Evolutionary conservation across 2,797 vertebrate genomes (phyloP).

Genomic region (Ispidina lecontei): DNA sequence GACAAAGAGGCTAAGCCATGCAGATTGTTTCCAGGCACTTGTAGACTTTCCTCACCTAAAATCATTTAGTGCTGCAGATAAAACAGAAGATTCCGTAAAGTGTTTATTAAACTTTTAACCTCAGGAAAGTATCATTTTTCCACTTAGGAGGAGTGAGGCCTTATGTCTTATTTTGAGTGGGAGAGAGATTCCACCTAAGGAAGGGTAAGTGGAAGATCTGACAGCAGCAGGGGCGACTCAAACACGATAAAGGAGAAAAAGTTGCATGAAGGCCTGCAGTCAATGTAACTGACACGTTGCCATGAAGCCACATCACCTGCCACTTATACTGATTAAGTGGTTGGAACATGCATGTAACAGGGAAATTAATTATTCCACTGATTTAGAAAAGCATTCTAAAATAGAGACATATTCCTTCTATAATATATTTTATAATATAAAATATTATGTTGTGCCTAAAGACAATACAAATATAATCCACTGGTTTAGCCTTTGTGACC

Average conservation of each 20-base stretch:
- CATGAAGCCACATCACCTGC: not conserved
- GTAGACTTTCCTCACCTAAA: not conserved
- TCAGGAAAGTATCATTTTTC: not conserved
- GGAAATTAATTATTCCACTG: not conserved
- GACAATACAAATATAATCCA: slow-evolving; percentile 25
- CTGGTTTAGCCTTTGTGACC: slow-evolving; percentile 7
- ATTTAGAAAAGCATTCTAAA: not conserved
- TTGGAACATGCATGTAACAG: not conserved
- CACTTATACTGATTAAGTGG: not conserved
- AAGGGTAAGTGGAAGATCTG: not conserved
- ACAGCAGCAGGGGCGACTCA: not conserved
- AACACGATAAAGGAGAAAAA: not conserved
- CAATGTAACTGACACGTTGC: not conserved
- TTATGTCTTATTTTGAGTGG: not conserved
- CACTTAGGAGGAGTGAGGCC: not conserved
- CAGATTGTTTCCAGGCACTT: not conserved
- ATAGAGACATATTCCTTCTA: not conserved
- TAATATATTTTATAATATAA: not conserved
- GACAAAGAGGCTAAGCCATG: not conserved
- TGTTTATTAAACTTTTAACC: not conserved
- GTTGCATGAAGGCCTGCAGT: not conserved
- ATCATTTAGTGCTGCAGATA: not conserved
- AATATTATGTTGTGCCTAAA: not conserved
- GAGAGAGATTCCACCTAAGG: not conserved
- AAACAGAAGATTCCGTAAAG: not conserved